A percentile compares a stretch with the other conserved stretches of the same genome.
These are phyloP conservation scores for Drosophila ananassae DNA, from an alignment of 1,140 invertebrate species.

Conservation along the genomic window DNA sequence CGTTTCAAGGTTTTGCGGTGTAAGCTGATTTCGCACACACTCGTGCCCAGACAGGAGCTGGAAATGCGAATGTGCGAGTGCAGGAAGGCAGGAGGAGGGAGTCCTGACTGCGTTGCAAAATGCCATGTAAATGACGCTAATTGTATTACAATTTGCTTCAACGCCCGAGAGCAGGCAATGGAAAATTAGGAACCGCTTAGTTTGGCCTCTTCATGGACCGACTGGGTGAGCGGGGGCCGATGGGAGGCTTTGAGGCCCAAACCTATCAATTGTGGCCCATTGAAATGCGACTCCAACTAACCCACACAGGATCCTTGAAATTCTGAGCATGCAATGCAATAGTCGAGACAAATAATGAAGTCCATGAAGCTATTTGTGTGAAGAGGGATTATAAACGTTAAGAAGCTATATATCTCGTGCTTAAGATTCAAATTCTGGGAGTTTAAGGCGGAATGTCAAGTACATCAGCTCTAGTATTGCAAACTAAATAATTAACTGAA, in stretches of 20 bases:
- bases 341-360: conserved; percentile 26
- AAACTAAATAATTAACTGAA: not conserved
- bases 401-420: not conserved
- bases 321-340: conserved; percentile 60
- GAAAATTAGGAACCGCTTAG: conserved; percentile 79
- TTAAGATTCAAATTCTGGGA: not conserved
- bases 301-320: conserved; percentile 46
- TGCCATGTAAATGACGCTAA: conserved; percentile 78
- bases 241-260: conserved; percentile 16
- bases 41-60: conserved; percentile 11
- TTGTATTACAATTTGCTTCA: conserved; percentile 81
- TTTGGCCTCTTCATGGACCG: conserved; percentile 57
- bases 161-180: conserved; percentile 74
- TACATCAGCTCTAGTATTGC: not conserved
- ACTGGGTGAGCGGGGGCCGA: not conserved
- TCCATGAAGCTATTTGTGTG: conserved; percentile 9
- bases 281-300: conserved; percentile 8
- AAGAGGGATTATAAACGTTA: not conserved
- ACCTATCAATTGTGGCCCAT: conserved; percentile 27
- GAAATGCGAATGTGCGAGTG: conserved; percentile 7
- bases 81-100: not conserved
- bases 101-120: conserved; percentile 31
- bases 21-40: conserved; percentile 58
- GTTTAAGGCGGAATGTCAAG: too few relatives aligned
- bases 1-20: conserved; percentile 46